Percentiles rank a stretch among this genome's conserved stretches.
phyloP scores from a whole-genome alignment of 53 echinoderm and acorn worm species.

The Patiria pectinifera region DNA sequence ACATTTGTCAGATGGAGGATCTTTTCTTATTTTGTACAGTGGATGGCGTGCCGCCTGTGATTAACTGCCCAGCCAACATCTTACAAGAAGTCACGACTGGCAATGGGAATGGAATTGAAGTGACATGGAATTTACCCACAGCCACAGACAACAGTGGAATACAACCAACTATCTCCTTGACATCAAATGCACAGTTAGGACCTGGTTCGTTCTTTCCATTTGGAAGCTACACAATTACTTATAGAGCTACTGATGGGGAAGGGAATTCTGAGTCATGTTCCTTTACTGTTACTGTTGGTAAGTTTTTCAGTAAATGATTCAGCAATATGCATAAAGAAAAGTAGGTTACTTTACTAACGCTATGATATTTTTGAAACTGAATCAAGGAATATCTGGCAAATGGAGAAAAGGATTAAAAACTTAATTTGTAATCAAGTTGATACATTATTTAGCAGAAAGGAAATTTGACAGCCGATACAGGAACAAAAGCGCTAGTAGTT shows the following conservation, averaged over 20 bases:
- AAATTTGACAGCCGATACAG: no score
- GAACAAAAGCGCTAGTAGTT: no score
- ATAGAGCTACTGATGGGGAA: constrained; percentile 32
- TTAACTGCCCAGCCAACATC: constrained; percentile 30
- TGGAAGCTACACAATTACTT: constrained; percentile 26
- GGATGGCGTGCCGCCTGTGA: constrained; percentile 32
- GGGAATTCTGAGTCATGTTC: constrained; percentile 19
- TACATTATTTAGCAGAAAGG: no score
- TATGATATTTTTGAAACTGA: no score
- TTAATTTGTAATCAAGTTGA: no score
- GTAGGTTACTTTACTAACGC: no score
- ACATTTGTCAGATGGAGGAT: neutral
- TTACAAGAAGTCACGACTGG: neutral
- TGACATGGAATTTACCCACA: neutral
- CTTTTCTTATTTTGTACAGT: constrained; percentile 6
- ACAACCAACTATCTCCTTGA: neutral
- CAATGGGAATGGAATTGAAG: neutral
- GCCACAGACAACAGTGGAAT: constrained; percentile 3
- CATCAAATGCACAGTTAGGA: neutral
- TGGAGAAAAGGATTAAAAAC: no score
- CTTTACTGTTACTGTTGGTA: constrained; percentile 8
- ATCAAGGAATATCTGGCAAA: no score
- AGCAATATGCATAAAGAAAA: no score
- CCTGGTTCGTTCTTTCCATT: constrained; percentile 16
- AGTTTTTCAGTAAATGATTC: neutral